Evolutionary conservation across 2,888 invertebrate genomes (phyloP).

Genomic region (Nomada ruficornis): DNA sequence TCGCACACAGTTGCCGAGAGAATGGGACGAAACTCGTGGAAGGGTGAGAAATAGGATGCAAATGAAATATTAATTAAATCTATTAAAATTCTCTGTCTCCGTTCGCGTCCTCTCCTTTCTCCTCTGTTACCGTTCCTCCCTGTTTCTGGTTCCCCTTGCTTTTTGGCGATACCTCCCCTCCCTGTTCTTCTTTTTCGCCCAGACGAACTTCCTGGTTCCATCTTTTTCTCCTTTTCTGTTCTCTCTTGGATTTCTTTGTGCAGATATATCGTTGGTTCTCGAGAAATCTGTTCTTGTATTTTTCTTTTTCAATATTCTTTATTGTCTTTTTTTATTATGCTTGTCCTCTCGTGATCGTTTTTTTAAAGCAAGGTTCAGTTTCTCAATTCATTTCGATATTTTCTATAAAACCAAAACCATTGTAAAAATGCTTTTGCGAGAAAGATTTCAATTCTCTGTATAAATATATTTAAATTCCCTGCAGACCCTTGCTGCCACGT

Average conservation of each 20-base stretch:
- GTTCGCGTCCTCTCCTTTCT: slow-evolving; percentile 24
- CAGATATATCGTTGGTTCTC: neutral
- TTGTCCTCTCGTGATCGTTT: too few relatives aligned
- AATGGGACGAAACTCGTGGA: slow-evolving; percentile 51
- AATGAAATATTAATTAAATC: slow-evolving; percentile 82
- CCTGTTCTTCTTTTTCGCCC: neutral
- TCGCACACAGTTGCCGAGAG: slow-evolving; percentile 52
- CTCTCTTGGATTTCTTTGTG: too few relatives aligned
- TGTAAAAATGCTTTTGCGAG: too few relatives aligned
- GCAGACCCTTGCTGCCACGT: too few relatives aligned
- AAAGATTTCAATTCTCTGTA: too few relatives aligned
- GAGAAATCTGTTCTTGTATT: neutral
- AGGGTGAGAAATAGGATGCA: slow-evolving; percentile 78
- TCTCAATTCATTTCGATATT: too few relatives aligned
- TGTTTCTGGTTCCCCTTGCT: slow-evolving; percentile 10
- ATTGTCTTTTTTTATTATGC: too few relatives aligned
- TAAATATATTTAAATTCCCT: too few relatives aligned
- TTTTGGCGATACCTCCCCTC: neutral
- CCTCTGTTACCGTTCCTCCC: slow-evolving; percentile 39
- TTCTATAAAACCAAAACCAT: too few relatives aligned
- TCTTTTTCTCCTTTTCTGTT: neutral
- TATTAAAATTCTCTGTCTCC: slow-evolving; percentile 75
- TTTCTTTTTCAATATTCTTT: too few relatives aligned
- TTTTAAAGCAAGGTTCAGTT: too few relatives aligned
- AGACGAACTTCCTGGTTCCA: neutral